A percentile compares a stretch with the other conserved stretches of the same genome.
phyloP scores from a whole-genome alignment of 2,888 invertebrate genomes.

The Melipona bicolor region DNA sequence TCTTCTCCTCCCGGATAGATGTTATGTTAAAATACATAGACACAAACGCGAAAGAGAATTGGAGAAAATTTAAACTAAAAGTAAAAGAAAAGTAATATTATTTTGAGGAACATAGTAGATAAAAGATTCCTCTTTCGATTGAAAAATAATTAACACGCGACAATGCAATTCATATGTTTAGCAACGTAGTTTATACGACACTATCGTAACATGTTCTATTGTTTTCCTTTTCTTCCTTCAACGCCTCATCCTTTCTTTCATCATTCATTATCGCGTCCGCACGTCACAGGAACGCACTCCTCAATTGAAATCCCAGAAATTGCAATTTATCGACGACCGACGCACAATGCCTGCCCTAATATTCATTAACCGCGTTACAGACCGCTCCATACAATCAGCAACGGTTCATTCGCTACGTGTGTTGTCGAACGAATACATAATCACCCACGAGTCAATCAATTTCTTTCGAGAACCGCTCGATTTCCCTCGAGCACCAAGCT shows the following conservation, averaged over 20 bases:
- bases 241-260: not conserved
- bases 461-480: not conserved
- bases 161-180: too few relatives aligned
- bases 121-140: too few relatives aligned
- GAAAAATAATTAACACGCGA: too few relatives aligned
- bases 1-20: too few relatives aligned
- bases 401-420: not conserved
- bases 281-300: not conserved
- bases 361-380: not conserved
- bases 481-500: not conserved
- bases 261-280: not conserved
- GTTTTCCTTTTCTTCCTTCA: not conserved
- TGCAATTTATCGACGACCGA: not conserved
- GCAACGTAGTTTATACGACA: too few relatives aligned
- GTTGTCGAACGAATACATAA: not conserved
- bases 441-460: constrained; percentile 10
- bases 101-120: too few relatives aligned
- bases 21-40: too few relatives aligned
- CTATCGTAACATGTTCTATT: not conserved
- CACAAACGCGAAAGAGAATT: too few relatives aligned
- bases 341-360: not conserved
- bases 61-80: too few relatives aligned
- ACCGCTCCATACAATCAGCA: not conserved
- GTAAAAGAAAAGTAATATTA: too few relatives aligned
- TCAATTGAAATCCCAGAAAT: not conserved